Conservation (phyloP, 2,888 invertebrate genomes). For the Hemicrepidius hirtus region DNA sequence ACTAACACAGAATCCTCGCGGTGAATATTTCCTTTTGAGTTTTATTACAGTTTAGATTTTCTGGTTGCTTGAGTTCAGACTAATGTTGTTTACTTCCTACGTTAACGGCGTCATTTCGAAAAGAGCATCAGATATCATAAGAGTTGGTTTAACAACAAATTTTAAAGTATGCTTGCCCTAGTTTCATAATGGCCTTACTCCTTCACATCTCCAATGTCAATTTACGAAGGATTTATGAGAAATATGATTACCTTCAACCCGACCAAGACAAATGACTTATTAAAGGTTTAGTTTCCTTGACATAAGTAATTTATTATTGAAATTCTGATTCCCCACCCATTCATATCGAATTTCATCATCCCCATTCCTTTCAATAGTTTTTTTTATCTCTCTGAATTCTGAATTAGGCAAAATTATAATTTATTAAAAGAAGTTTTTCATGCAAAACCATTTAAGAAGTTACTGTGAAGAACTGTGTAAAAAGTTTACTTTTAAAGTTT, state of each 20-base stretch:
- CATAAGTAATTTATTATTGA: not conserved
- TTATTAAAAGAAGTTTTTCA: too few relatives aligned
- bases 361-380: not conserved
- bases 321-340: not conserved
- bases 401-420: too few relatives aligned
- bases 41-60: too few relatives aligned
- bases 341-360: not conserved
- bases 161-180: slow-evolving; percentile 1
- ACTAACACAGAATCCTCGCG: too few relatives aligned
- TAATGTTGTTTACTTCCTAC: not conserved
- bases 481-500: too few relatives aligned
- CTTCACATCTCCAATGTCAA: slow-evolving; percentile 1
- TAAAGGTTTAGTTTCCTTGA: not conserved
- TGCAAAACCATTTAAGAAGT: too few relatives aligned
- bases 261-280: slow-evolving; percentile 3
- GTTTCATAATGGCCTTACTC: not conserved
- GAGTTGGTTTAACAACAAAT: not conserved
- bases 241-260: not conserved
- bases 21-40: too few relatives aligned
- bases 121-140: not conserved
- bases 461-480: too few relatives aligned
- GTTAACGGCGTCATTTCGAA: not conserved
- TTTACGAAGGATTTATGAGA: slow-evolving; percentile 5
- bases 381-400: not conserved
- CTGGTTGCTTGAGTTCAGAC: too few relatives aligned